Base-by-base conservation (phyloP, 2,888 invertebrate species). In the Barypeithes pellucidus region DNA sequence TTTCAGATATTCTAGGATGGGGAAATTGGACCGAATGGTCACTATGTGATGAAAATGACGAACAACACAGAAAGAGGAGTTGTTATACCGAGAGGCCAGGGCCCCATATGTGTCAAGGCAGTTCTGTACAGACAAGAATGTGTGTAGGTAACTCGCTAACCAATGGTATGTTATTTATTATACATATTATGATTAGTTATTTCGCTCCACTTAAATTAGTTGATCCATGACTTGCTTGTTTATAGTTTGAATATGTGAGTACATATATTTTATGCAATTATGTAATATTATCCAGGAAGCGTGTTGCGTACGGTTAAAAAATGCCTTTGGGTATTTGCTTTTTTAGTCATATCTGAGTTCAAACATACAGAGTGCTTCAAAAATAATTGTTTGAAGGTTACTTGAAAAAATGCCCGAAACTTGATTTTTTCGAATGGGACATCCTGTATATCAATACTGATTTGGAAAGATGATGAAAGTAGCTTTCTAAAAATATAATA, bases 11-110 rank as follows among this genome's bases (percentile, higher is more conserved):
- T 83, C 87, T 90, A 1, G 92, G 91, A 8, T 95, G 95, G 95
- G 91, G 91, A 60, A 86, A 87, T 16, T 95, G 95, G 95, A 89
- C 92, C 0, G 86, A 87, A 4, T 95, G 95, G 90, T 90, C 91
- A 0, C 81, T 87, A 11, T 93, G 93, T 80, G 90, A 91, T 75
- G 87, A 87, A 14, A 88, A 89, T 68, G 90, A 90, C 16, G 91
- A 92, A 80, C 92, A 94, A 52, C 89, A 91, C 68, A 87, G 95
- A 0, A 90, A 91, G 70, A 88, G 95, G 24, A 89, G 88, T 69
- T 95, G 95, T 79, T 82, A 88, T 0, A 85, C 87, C 3, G 84
- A 86, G 14, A 87, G 87, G 75, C 88, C 89, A 0, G 88, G 87
- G 9, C 84, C 87, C 0, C 89, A 89, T 43, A 89, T 91, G 60